Percentiles rank a stretch among this genome's conserved stretches.
These are phyloP conservation scores for Pseudochirops corinnae DNA, from an alignment of 2,797 vertebrate genomes.

Conservation along the genomic window DNA sequence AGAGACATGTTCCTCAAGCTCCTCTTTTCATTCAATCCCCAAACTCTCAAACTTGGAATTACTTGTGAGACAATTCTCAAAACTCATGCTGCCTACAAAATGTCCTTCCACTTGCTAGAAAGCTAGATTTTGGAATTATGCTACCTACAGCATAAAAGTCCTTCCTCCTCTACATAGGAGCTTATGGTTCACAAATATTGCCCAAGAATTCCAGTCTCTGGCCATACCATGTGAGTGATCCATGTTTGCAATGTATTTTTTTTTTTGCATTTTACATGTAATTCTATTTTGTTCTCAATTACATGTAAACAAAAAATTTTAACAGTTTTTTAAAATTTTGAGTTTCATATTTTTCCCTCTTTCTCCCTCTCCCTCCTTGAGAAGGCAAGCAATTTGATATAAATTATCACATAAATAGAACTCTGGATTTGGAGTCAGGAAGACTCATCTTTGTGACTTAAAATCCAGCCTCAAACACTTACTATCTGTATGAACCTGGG, in stretches of 20 bases:
- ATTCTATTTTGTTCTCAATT: neutral
- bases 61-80: neutral
- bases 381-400: neutral
- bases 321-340: neutral
- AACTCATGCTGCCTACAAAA: neutral
- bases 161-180: neutral
- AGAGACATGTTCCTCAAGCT: neutral
- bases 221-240: neutral
- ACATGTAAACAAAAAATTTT: neutral
- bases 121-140: neutral
- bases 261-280: neutral
- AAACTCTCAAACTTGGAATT: neutral
- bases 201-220: neutral
- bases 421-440: neutral
- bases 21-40: neutral
- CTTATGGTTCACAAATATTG: neutral
- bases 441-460: neutral
- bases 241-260: neutral
- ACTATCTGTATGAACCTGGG: neutral
- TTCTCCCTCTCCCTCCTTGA: neutral
- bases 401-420: neutral
- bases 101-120: neutral
- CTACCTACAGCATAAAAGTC: neutral
- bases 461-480: neutral
- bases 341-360: neutral